These are phyloP conservation scores for Pterostichus madidus DNA, from an alignment of 2,888 invertebrate species.

Conservation along the genomic window DNA sequence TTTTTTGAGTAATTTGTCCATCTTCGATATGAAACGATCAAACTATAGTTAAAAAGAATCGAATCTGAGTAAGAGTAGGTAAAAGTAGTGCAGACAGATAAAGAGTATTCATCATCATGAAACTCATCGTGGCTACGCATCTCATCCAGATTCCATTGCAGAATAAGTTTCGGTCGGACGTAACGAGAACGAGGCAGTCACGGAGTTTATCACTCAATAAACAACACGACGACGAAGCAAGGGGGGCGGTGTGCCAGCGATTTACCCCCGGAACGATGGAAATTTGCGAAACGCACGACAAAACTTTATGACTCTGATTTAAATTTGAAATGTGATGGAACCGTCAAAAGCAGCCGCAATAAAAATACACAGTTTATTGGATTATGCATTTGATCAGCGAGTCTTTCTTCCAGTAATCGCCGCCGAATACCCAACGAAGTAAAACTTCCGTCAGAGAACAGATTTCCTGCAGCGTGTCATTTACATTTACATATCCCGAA, in stretches of 20 bases:
- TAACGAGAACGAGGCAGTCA: constrained; percentile 74
- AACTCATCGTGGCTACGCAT: constrained; percentile 68
- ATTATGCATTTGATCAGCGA: constrained; percentile 65
- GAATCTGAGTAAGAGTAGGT: no score
- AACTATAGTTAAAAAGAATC: no score
- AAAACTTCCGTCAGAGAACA: constrained; percentile 56
- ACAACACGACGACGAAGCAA: constrained; percentile 70
- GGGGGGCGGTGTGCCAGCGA: constrained; percentile 51
- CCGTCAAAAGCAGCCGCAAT: constrained; percentile 68
- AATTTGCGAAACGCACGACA: constrained; percentile 69
- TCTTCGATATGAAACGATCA: no score
- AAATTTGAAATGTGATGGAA: constrained; percentile 72
- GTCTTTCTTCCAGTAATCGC: constrained; percentile 51
- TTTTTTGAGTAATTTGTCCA: no score
- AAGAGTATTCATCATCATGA: no score
- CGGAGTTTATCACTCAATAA: constrained; percentile 77
- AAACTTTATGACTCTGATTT: constrained; percentile 73
- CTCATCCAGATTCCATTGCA: constrained; percentile 71
- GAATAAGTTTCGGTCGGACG: constrained; percentile 75
- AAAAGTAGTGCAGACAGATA: no score
- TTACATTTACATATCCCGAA: constrained; percentile 27
- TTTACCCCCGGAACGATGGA: constrained; percentile 61
- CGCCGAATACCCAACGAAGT: constrained; percentile 21
- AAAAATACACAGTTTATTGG: constrained; percentile 65
- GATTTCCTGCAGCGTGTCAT: constrained; percentile 54